Evolutionary conservation across 1,140 invertebrate species (phyloP), one percentile per base, ranked within the genome.

Genomic region (Eumaeus atala): DNA sequence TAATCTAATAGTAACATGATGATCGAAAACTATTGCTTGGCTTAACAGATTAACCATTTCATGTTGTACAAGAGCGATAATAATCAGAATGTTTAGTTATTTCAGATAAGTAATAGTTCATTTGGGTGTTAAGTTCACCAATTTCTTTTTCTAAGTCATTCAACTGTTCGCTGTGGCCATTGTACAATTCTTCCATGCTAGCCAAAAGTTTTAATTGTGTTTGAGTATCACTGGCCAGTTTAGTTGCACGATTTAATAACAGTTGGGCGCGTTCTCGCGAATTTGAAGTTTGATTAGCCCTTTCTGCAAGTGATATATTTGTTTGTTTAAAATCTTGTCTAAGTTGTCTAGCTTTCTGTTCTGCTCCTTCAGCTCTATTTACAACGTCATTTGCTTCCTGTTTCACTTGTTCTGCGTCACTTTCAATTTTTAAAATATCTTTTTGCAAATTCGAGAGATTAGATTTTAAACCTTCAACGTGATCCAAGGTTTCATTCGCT

Each of bases 341-440:
- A 11, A 88, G 64, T 42, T 84, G 70, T 35, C 80, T 70, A 17
- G 87, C 87, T 66, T 84, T 78, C 59, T 77, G 77, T 61, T 88
- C 82, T 44, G 87, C 84, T 5, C 62, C 71, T 65, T 88, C 86
- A 9, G 88, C 88, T 62, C 72, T 72, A 58, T 77, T 83, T 0
- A 87, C 86, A 36, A 88, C 85, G 56, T 87, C 81, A 52, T 83
- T 84, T 6, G 89, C 89, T 72, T 90, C 89, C 64, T 85, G 77
- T 67, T 89, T 90, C 1, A 91, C 89, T 74, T 90, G 86, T 44
- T 89, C 87, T 28, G 89, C 89, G 61, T 89, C 89, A 38, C 87
- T 81, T 62, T 94, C 91, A 75, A 96, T 96, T 72, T 92, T 92
- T 2, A 93, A 87, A 48, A 93, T 93, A 67, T 93, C 91, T 50